Evolutionary conservation across 2,888 invertebrate species (phyloP).

Genomic region (Lasioglossum leucozonium): DNA sequence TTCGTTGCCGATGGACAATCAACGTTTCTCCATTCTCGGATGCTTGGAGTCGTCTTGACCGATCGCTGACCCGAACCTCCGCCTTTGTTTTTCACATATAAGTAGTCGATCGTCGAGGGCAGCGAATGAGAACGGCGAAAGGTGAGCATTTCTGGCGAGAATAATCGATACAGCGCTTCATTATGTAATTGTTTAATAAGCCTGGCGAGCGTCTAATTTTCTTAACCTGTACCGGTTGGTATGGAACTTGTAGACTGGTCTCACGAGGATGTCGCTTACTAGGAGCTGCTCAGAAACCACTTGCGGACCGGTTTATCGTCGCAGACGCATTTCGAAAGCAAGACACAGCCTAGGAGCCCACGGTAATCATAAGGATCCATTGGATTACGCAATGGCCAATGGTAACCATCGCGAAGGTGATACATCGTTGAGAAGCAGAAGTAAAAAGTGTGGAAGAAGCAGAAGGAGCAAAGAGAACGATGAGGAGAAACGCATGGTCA

Average conservation of each 20-base stretch:
- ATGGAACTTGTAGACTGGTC: conserved; percentile 1
- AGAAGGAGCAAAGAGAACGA: conserved; percentile 71
- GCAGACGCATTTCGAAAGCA: conserved; percentile 65
- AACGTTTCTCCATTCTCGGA: not conserved
- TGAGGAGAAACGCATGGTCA: conserved; percentile 59
- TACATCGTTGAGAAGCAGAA: conserved; percentile 61
- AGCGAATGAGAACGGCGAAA: conserved; percentile 11
- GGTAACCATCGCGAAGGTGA: conserved; percentile 52
- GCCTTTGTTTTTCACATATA: not conserved
- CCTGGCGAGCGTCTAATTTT: not conserved
- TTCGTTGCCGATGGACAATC: not conserved
- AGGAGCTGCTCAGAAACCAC: conserved; percentile 70
- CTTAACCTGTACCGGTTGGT: conserved; percentile 5
- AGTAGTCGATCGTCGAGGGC: conserved; percentile 16
- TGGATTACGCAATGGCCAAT: conserved; percentile 38
- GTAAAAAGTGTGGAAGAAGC: conserved; percentile 70
- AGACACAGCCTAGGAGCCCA: conserved; percentile 56
- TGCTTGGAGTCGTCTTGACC: conserved; percentile 9
- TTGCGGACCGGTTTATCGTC: conserved; percentile 61
- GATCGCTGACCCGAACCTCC: not conserved
- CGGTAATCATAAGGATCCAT: conserved; percentile 36
- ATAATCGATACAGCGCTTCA: not conserved
- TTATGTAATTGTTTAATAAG: not conserved
- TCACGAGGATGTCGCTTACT: not conserved
- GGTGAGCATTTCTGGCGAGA: conserved; percentile 5